Evolutionary conservation across 2,113 vertebrate species (phyloP).

Genomic region (Mastomys natalensis): DNA sequence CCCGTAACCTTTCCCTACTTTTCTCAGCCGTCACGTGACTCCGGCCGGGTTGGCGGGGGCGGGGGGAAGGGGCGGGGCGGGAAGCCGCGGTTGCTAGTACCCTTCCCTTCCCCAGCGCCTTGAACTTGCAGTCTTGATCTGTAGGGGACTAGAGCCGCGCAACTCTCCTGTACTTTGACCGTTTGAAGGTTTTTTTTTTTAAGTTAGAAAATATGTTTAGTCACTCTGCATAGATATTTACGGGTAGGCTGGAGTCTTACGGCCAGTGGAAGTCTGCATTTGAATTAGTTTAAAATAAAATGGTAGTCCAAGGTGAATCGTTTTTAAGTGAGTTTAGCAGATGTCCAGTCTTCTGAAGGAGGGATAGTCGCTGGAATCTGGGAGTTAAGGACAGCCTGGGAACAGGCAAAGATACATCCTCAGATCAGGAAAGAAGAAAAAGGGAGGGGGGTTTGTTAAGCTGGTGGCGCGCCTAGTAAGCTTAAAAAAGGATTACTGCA

Average conservation of each 20-base stretch:
- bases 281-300: neutral
- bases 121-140: neutral
- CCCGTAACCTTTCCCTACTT: slow-evolving; percentile 88
- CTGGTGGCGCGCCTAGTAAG: neutral
- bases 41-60: neutral
- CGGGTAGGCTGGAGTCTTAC: neutral
- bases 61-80: slow-evolving; percentile 64
- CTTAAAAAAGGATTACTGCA: neutral
- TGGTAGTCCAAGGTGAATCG: neutral
- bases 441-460: fast-evolving
- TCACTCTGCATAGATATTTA: neutral
- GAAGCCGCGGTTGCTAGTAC: neutral
- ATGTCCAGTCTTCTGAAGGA: neutral
- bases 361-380: neutral
- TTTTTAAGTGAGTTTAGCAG: neutral
- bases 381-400: neutral
- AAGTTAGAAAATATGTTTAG: slow-evolving; percentile 44
- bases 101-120: neutral
- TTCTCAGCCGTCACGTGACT: slow-evolving; percentile 83
- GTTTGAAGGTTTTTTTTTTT: neutral
- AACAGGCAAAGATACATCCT: neutral
- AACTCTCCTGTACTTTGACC: slow-evolving; percentile 49
- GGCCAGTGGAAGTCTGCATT: neutral
- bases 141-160: neutral
- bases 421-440: neutral